phyloP scores from a whole-genome alignment of 2,888 invertebrate genomes.

The Drosophila colorata region DNA sequence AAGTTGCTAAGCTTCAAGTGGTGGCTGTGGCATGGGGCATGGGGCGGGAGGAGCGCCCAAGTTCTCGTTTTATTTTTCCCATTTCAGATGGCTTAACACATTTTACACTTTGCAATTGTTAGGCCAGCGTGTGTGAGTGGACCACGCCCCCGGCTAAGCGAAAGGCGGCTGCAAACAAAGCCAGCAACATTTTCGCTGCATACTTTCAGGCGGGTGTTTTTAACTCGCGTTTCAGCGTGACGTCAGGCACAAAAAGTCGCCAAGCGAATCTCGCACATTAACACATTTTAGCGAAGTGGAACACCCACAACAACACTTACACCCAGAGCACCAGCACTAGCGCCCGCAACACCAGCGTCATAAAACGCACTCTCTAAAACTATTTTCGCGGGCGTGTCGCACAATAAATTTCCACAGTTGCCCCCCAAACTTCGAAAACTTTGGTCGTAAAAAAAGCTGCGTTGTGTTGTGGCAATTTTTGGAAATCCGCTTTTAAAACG shows the following conservation, averaged over 20 bases:
- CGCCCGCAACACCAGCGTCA: conserved; percentile 25
- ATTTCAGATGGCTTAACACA: conserved; percentile 79
- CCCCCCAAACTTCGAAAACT: background rate
- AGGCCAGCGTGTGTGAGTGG: conserved; percentile 40
- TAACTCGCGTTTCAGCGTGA: conserved; percentile 32
- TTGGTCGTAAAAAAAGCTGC: conserved; percentile 37
- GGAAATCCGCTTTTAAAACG: conserved; percentile 73
- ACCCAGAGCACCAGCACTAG: background rate
- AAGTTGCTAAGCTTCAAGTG: conserved; percentile 66
- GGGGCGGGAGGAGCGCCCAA: background rate
- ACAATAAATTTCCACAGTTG: conserved; percentile 58
- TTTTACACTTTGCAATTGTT: conserved; percentile 81
- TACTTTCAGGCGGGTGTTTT: conserved; percentile 55
- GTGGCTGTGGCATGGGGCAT: conserved; percentile 1
- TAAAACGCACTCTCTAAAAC: conserved; percentile 75
- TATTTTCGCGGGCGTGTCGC: conserved; percentile 73
- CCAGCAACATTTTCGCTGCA: conserved; percentile 33
- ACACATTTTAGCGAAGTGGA: conserved; percentile 57
- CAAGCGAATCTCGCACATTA: conserved; percentile 72
- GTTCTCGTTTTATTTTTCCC: conserved; percentile 37
- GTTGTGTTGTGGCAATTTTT: conserved; percentile 46
- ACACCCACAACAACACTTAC: conserved; percentile 4
- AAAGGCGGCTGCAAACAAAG: conserved; percentile 33
- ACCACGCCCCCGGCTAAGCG: conserved; percentile 21
- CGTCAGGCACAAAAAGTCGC: conserved; percentile 40